A percentile compares a stretch with the other conserved stretches of the same genome.
Evolutionary conservation across 2,888 invertebrate species (phyloP).

Genomic region (Pheosia tremula): DNA sequence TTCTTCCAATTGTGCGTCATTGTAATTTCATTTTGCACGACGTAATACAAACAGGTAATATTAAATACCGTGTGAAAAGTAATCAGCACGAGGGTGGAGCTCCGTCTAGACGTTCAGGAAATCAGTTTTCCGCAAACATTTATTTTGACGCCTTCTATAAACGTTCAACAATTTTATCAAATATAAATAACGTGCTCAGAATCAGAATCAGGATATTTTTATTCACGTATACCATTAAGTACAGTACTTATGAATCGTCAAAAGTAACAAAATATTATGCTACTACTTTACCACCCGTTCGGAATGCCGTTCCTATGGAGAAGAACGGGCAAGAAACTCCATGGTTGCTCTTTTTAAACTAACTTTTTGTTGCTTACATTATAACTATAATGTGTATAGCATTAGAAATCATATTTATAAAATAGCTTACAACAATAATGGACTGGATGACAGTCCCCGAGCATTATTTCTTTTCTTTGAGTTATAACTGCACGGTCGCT

Average conservation of each 20-base stretch:
- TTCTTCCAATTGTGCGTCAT: neutral
- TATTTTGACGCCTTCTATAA: slow-evolving; percentile 40
- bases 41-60: slow-evolving; percentile 7
- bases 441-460: neutral
- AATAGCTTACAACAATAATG: slow-evolving; percentile 8
- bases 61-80: slow-evolving; percentile 36
- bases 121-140: slow-evolving; percentile 64
- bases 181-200: neutral
- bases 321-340: too few relatives aligned
- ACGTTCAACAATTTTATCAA: neutral
- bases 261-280: too few relatives aligned
- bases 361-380: too few relatives aligned
- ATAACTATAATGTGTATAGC: too few relatives aligned
- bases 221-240: too few relatives aligned
- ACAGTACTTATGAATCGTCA: too few relatives aligned
- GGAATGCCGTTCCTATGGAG: too few relatives aligned
- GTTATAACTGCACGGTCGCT: slow-evolving; percentile 26
- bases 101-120: slow-evolving; percentile 77
- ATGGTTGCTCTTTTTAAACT: too few relatives aligned
- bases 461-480: slow-evolving; percentile 7
- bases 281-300: too few relatives aligned
- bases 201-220: too few relatives aligned
- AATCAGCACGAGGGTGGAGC: slow-evolving; percentile 55
- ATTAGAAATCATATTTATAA: neutral
- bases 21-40: neutral